Conservation (phyloP, 2,888 invertebrate species). For the Oegoconia quadripuncta region DNA sequence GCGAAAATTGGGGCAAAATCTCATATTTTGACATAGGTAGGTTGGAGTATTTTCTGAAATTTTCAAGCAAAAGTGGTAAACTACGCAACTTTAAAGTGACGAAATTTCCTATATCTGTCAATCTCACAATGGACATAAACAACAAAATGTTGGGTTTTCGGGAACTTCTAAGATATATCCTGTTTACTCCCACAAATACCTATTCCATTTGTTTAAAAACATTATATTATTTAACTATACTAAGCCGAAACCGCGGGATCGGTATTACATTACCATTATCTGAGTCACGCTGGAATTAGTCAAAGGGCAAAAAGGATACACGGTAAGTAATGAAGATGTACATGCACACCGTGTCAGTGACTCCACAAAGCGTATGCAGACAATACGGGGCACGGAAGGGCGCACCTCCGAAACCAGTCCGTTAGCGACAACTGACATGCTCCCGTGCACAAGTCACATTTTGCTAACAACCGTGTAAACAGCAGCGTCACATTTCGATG, state of each 20-base stretch:
- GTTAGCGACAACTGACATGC: slow-evolving; percentile 35
- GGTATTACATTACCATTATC: not conserved
- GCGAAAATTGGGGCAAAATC: no score
- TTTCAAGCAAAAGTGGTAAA: no score
- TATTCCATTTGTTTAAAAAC: no score
- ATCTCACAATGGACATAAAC: no score
- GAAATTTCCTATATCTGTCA: no score
- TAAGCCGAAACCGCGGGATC: not conserved
- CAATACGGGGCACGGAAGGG: not conserved
- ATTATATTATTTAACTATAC: no score
- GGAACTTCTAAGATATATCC: no score
- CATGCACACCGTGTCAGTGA: not conserved
- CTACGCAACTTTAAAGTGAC: no score
- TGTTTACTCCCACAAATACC: no score
- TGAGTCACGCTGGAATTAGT: not conserved
- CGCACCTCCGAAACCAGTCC: not conserved
- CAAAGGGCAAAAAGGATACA: not conserved
- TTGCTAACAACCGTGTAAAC: slow-evolving; percentile 29
- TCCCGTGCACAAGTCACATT: slow-evolving; percentile 43
- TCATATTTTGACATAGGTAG: no score
- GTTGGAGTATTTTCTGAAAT: no score
- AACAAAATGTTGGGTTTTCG: no score
- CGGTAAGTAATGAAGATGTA: slow-evolving; percentile 1
- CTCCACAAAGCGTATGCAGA: not conserved
- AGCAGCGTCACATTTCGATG: slow-evolving; percentile 25